Evolutionary conservation across 2,888 invertebrate genomes (phyloP).

Genomic region (Pseudoips prasinana): DNA sequence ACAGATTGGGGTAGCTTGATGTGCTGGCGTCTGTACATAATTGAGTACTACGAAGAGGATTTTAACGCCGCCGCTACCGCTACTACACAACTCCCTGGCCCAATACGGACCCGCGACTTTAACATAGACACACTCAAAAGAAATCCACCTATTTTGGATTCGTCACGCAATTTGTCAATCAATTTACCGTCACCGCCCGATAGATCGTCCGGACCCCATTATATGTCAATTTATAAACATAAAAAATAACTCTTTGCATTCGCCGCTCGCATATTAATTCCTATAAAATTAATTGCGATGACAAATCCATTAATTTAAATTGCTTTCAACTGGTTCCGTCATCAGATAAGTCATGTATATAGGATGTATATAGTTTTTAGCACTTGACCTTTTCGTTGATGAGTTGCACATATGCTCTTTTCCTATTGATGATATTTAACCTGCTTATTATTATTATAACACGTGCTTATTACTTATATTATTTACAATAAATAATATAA

Average conservation of each 20-base stretch:
- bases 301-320: constrained; percentile 79
- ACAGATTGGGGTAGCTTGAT: too few relatives aligned
- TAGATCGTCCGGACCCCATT: constrained; percentile 68
- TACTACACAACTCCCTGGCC: constrained; percentile 36
- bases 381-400: constrained; percentile 4
- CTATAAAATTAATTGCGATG: constrained; percentile 80
- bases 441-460: too few relatives aligned
- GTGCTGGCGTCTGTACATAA: too few relatives aligned
- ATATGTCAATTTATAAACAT: constrained; percentile 72
- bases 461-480: too few relatives aligned
- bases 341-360: constrained; percentile 30
- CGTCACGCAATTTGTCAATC: constrained; percentile 81
- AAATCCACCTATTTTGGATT: constrained; percentile 80
- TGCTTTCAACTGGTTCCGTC: constrained; percentile 61
- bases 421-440: too few relatives aligned
- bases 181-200: constrained; percentile 70
- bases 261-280: constrained; percentile 79
- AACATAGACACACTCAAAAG: constrained; percentile 74
- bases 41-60: too few relatives aligned
- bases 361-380: not conserved
- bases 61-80: too few relatives aligned
- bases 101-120: constrained; percentile 52
- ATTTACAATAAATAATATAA: too few relatives aligned
- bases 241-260: constrained; percentile 66
- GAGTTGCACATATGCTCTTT: too few relatives aligned